Evolutionary conservation across 2,113 vertebrate species (phyloP).

Genomic region (Blennius ocellaris): DNA sequence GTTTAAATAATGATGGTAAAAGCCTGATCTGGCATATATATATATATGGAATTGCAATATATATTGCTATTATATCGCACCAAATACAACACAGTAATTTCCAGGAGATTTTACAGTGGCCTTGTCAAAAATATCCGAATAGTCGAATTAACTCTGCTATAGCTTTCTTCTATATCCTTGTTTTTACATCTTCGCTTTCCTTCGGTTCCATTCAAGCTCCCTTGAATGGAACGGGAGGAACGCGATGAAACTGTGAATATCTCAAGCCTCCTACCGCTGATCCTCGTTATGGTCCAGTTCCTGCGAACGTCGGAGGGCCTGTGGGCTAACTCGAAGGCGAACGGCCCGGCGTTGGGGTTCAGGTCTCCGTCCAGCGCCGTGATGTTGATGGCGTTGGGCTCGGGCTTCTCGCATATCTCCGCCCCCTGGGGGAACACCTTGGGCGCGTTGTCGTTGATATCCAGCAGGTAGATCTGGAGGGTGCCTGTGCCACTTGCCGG

Average conservation of each 20-base stretch:
- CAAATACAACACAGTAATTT: no score
- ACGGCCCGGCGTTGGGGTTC: slow-evolving; percentile 95
- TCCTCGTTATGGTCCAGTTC: slow-evolving; percentile 96
- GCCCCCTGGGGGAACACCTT: slow-evolving; percentile 92
- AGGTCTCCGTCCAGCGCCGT: slow-evolving; percentile 94
- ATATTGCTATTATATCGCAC: no score
- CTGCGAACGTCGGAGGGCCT: slow-evolving; percentile 88
- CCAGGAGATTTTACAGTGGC: no score
- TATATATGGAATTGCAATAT: no score
- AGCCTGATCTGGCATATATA: no score
- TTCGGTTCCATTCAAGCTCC: no score
- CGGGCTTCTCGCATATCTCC: slow-evolving; percentile 92
- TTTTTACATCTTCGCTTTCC: no score
- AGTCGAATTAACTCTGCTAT: no score
- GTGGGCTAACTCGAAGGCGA: slow-evolving; percentile 93
- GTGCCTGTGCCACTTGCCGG: slow-evolving; percentile 95
- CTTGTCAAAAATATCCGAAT: no score
- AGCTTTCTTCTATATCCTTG: no score
- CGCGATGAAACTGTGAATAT: neutral
- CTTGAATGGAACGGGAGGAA: no score
- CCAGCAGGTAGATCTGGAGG: slow-evolving; percentile 92
- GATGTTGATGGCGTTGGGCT: slow-evolving; percentile 96
- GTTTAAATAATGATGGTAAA: no score
- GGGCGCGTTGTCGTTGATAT: slow-evolving; percentile 98
- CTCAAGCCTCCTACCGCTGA: slow-evolving; percentile 85